Evolutionary conservation across 2,888 invertebrate species (phyloP), one percentile per base, ranked within the genome.

Genomic region (Rhagonycha lutea): DNA sequence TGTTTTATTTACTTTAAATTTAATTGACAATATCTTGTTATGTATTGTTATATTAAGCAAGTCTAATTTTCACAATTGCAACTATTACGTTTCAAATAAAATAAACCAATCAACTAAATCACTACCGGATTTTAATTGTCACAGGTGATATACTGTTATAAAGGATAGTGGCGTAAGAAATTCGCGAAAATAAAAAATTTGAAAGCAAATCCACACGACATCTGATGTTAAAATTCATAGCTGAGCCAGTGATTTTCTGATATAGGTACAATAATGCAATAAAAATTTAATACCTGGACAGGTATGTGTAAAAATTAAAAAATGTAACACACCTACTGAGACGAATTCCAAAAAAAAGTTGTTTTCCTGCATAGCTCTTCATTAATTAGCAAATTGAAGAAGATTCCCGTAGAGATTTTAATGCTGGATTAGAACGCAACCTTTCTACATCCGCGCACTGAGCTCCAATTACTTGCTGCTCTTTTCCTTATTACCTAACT

Each of bases 21-120:
- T 83, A 82, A 81, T 84, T 84, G 84, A 84, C 84, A 85, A 85
- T 84, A 81, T 83, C 85, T 85, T 80, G 85, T 85, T 85, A 84
- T 80, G 84, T 83, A 83, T 82, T 47, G 12, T 26, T 26, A 26
- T 81, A n/a, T n/a, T n/a, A 82, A 84, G 83, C 85, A 84, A 85
- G 85, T 85, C 85, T 82, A 83, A 86, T 86, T 84, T 83, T 47
- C 80, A 83, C 83, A 83, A 83, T 83, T 85, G 83, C 85, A 83
- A 85, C 85, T 85, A 85, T 86, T 85, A 84, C 85, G 85, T 85
- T 84, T 83, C 83, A 83, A 65, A 85, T 82, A 82, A 83, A 83
- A 84, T 83, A 84, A 85, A 84, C 84, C 86, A 84, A 83, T 85
- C 85, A 84, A 84, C 84, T 86, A 84, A 84, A 86, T 85, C 85